These are phyloP conservation scores for Aquatica leii DNA, from an alignment of 2,888 invertebrate species.

Conservation along the genomic window DNA sequence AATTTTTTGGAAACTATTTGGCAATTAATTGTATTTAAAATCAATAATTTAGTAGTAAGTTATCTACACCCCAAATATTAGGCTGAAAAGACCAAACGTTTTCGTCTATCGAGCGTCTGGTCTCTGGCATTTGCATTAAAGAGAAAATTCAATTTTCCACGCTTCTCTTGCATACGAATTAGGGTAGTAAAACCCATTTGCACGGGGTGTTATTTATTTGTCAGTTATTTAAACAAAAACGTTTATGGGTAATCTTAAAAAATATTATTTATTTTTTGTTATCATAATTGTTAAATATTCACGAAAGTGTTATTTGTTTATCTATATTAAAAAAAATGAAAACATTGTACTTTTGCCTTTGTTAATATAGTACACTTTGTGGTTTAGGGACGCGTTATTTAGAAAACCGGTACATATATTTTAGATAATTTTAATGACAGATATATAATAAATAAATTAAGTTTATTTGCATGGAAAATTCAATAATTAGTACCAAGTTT, in stretches of 20 bases:
- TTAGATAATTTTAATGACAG: no score
- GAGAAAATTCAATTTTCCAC: conserved; percentile 51
- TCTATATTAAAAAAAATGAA: no score
- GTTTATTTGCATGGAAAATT: no score
- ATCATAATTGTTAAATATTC: no score
- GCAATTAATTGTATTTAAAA: not conserved
- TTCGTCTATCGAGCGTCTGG: conserved; percentile 48
- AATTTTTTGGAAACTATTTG: no score
- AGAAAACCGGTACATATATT: no score
- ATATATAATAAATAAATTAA: no score
- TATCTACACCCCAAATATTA: not conserved
- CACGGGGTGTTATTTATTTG: conserved; percentile 21
- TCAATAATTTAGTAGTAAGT: conserved; percentile 4
- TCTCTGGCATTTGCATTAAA: conserved; percentile 47
- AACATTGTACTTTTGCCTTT: no score
- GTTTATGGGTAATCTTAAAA: conserved; percentile 1
- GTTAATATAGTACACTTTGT: no score
- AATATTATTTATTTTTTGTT: not conserved
- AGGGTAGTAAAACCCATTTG: conserved; percentile 41
- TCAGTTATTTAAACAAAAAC: conserved; percentile 14
- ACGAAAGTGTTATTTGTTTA: no score
- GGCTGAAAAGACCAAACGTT: conserved; percentile 40
- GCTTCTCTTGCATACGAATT: conserved; percentile 51
- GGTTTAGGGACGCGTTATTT: no score
- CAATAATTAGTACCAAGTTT: no score